Conservation (phyloP, 2,797 vertebrate species). For the Rhinichthys osculus region DNA sequence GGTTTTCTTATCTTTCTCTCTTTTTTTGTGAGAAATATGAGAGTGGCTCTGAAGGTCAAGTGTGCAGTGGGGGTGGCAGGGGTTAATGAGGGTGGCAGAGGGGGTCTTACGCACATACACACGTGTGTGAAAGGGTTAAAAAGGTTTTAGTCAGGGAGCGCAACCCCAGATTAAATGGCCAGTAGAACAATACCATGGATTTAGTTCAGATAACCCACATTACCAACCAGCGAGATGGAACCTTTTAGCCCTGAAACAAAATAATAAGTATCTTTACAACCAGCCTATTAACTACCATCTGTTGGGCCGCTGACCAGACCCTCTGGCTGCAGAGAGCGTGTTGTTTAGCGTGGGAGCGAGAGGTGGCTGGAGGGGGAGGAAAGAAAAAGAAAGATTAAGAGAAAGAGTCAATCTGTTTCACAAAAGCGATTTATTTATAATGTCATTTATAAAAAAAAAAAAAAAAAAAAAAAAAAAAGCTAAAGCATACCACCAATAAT, state of each 20-base stretch:
- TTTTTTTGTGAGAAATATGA: slow-evolving; percentile 39
- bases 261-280: slow-evolving; percentile 62
- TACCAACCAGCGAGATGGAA: slow-evolving; percentile 54
- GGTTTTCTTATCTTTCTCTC: not conserved
- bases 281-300: slow-evolving; percentile 63
- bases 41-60: slow-evolving; percentile 41
- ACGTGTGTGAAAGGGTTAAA: slow-evolving; percentile 56
- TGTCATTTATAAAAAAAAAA: not conserved
- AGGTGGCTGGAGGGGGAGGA: slow-evolving; percentile 43
- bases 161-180: slow-evolving; percentile 58
- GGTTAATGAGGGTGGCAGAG: slow-evolving; percentile 53
- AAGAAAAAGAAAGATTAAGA: slow-evolving; percentile 37
- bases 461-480: no score
- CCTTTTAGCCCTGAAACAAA: slow-evolving; percentile 60
- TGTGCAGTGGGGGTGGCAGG: slow-evolving; percentile 29
- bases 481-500: not conserved
- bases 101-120: slow-evolving; percentile 30
- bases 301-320: slow-evolving; percentile 43
- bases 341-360: slow-evolving; percentile 28
- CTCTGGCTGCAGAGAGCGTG: slow-evolving; percentile 44
- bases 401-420: slow-evolving; percentile 33
- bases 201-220: slow-evolving; percentile 61
- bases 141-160: slow-evolving; percentile 51
- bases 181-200: slow-evolving; percentile 60
- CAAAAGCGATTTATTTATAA: slow-evolving; percentile 26